Percentiles rank a stretch among this genome's conserved stretches.
These are phyloP conservation scores for Philypnodon macrostomus DNA, from an alignment of 2,797 vertebrate species.

Conservation along the genomic window DNA sequence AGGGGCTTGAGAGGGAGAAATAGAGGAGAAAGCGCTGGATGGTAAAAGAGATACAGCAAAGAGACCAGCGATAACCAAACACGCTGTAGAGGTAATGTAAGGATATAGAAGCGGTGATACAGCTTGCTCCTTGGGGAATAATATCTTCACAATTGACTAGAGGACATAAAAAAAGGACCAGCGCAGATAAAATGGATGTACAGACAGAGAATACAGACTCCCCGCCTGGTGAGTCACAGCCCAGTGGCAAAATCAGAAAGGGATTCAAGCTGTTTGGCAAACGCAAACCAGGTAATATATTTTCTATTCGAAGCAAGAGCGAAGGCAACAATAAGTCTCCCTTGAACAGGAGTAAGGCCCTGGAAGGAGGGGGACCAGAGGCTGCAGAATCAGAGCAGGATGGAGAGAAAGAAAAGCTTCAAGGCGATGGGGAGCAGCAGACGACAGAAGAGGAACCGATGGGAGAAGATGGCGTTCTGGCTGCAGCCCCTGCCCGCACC, in stretches of 20 bases:
- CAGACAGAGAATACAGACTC: constrained; percentile 85
- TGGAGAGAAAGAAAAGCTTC: constrained; percentile 60
- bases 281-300: constrained; percentile 90
- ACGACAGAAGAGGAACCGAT: constrained; percentile 74
- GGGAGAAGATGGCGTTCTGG: constrained; percentile 62
- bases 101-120: constrained; percentile 22
- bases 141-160: constrained; percentile 29
- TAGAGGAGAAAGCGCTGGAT: constrained; percentile 75
- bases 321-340: constrained; percentile 83
- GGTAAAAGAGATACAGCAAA: constrained; percentile 62
- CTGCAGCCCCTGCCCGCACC: constrained; percentile 56
- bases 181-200: constrained; percentile 87
- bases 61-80: constrained; percentile 59
- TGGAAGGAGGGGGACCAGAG: constrained; percentile 87
- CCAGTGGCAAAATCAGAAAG: constrained; percentile 92
- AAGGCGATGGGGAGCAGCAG: constrained; percentile 64
- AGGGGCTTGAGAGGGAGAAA: constrained; percentile 70
- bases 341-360: constrained; percentile 83
- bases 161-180: constrained; percentile 40
- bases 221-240: constrained; percentile 85
- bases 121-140: constrained; percentile 34
- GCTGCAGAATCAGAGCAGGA: constrained; percentile 66
- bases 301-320: constrained; percentile 87
- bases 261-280: constrained; percentile 96
- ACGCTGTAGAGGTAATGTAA: constrained; percentile 37